Percentiles rank a stretch among this genome's conserved stretches.
These are phyloP conservation scores for Pachycephus smyrnensis DNA, from an alignment of 2,888 invertebrate species.

Conservation along the genomic window DNA sequence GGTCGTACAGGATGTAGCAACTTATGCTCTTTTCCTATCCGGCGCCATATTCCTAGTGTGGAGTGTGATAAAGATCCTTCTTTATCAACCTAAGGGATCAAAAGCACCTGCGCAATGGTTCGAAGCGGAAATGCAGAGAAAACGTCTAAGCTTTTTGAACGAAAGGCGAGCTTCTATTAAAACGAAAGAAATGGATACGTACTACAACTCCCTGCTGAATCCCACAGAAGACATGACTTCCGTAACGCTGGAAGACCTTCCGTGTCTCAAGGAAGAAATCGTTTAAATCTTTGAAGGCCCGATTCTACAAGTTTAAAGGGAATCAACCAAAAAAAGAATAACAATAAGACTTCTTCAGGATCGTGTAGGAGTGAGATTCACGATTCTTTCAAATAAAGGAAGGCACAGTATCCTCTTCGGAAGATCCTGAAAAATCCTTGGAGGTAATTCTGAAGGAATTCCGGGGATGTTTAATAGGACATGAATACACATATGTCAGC, in stretches of 20 bases:
- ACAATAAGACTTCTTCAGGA: neutral
- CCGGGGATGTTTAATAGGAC: neutral
- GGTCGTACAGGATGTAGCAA: slow-evolving; percentile 70
- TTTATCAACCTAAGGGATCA: slow-evolving; percentile 43
- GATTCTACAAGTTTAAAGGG: neutral
- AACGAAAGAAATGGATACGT: slow-evolving; percentile 64
- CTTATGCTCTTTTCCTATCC: slow-evolving; percentile 70
- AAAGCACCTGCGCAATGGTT: slow-evolving; percentile 45
- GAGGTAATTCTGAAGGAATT: neutral
- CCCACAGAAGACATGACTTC: slow-evolving; percentile 41
- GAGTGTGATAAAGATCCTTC: slow-evolving; percentile 64
- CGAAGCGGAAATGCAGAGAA: slow-evolving; percentile 52
- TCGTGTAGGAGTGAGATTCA: neutral
- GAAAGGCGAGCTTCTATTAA: slow-evolving; percentile 48
- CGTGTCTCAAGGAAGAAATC: slow-evolving; percentile 35
- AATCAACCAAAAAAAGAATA: neutral
- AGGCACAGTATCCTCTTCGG: neutral
- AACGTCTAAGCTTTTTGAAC: slow-evolving; percentile 49
- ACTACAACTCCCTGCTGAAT: slow-evolving; percentile 62
- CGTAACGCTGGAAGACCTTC: slow-evolving; percentile 35
- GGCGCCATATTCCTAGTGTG: slow-evolving; percentile 70
- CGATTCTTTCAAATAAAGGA: neutral
- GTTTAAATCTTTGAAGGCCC: slow-evolving; percentile 20
- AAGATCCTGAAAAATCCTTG: neutral
- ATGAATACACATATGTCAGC: neutral